Percentiles rank a stretch among this genome's conserved stretches.
Conservation (phyloP, 1,140 invertebrate genomes). For the Ips typographus region DNA sequence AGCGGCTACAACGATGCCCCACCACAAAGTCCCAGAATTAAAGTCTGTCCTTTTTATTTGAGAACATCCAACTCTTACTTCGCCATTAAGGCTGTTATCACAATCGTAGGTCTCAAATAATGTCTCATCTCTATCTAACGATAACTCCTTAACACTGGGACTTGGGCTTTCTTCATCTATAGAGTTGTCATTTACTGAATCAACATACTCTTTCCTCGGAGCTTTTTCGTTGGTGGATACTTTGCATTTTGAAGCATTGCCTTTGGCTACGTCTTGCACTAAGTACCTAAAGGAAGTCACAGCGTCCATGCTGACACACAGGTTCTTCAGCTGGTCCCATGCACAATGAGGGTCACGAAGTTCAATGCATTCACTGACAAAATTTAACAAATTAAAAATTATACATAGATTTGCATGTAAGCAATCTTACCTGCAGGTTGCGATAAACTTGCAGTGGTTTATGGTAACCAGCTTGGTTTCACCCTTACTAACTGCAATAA, state of each 20-base stretch:
- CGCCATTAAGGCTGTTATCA: constrained; percentile 32
- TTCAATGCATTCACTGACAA: constrained; percentile 80
- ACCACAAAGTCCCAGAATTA: constrained; percentile 75
- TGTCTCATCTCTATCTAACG: constrained; percentile 12
- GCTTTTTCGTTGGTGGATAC: constrained; percentile 36
- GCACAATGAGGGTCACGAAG: constrained; percentile 97
- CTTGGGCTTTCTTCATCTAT: constrained; percentile 30
- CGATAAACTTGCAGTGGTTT: constrained; percentile 75
- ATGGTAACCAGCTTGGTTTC: constrained; percentile 84
- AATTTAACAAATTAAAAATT: constrained; percentile 33
- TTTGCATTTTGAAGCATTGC: constrained; percentile 46
- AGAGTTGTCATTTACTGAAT: constrained; percentile 26
- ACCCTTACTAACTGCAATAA: constrained; percentile 89
- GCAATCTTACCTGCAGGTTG: constrained; percentile 64
- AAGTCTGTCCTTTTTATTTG: constrained; percentile 69
- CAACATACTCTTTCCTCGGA: constrained; percentile 34
- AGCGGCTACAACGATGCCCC: constrained; percentile 72
- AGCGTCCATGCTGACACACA: constrained; percentile 59
- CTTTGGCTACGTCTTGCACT: constrained; percentile 47
- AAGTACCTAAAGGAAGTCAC: constrained; percentile 45
- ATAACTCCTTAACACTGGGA: constrained; percentile 20
- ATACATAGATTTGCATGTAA: not conserved
- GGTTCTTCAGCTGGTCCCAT: constrained; percentile 79
- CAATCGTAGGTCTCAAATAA: constrained; percentile 11
- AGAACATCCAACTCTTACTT: constrained; percentile 26